These are phyloP conservation scores for Gambusia affinis DNA, from an alignment of 2,113 vertebrate species.

Conservation along the genomic window DNA sequence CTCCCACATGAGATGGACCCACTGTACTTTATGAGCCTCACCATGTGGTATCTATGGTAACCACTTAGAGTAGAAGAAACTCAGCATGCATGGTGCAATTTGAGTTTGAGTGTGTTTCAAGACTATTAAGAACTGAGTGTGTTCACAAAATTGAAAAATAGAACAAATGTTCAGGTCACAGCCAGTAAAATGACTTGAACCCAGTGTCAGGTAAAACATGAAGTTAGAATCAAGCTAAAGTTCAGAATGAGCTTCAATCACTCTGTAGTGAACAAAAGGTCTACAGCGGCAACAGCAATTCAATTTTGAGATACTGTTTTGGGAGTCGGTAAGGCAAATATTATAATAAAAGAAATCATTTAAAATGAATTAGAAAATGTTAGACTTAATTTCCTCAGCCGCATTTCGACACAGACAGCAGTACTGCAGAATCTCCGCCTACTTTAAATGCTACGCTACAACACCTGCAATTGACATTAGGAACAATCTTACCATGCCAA, in stretches of 20 bases:
- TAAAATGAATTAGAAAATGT: constrained; percentile 29
- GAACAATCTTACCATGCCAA: constrained; percentile 43
- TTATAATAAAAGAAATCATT: not conserved
- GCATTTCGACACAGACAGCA: constrained; percentile 18
- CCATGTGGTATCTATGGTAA: constrained; percentile 77
- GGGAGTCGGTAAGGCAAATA: not conserved
- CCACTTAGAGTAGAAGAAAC: constrained; percentile 75
- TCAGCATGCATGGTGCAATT: constrained; percentile 51
- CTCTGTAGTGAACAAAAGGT: not conserved
- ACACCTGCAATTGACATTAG: constrained; percentile 33
- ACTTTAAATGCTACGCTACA: constrained; percentile 48
- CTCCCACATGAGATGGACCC: constrained; percentile 73
- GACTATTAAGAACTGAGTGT: constrained; percentile 40
- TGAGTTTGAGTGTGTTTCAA: constrained; percentile 32
- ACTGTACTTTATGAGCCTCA: constrained; percentile 74
- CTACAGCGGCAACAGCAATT: not conserved
- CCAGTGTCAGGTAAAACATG: not conserved
- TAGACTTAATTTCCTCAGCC: constrained; percentile 4
- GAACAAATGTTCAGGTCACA: constrained; percentile 10
- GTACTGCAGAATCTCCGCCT: constrained; percentile 26
- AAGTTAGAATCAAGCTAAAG: constrained; percentile 1
- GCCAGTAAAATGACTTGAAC: constrained; percentile 15
- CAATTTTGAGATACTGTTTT: not conserved
- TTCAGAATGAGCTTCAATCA: not conserved
- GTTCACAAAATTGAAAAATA: constrained; percentile 28